Base-by-base conservation (phyloP, 2,888 invertebrate genomes). In the Pyrgus malvae region DNA sequence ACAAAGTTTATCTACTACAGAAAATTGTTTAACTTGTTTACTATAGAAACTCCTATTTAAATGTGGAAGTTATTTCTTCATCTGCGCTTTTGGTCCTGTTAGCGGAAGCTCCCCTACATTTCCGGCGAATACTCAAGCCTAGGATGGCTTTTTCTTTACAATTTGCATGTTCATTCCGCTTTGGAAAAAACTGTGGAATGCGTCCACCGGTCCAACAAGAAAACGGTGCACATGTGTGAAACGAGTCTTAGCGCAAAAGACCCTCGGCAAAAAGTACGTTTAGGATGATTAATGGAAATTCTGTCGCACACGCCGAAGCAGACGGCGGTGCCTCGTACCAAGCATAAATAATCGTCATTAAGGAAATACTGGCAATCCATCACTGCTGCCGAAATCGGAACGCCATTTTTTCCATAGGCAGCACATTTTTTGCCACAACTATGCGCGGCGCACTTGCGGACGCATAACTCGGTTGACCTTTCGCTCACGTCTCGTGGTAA, bases 331-430 rank as follows among this genome's bases (percentile, higher is more conserved):
- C 42, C 44, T 25, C 25, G 27, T 44, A 51, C 19, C 44, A 51
- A 42, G 50, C 50, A 51, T 51, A 51, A 51, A 51, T 51, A 51
- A 51, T 42, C 35, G 42, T 51, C 50, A 51, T 51, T 51, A 51
- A 42, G 50, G 42, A 51, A 51, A 51, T 51, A 35, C 25, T 23
- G 50, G 35, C 35, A 35, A 51, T 51, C 50, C 50, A 51, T 51
- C 50, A 51, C 51, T 19, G 27, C 42, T 29, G 12, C 25, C 51
- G 23, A 35, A 50, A 50, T 50, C 50, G 50, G 50, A 51, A 44
- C 27, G 51, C 44, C 16, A 29, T 51, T 51, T 51, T 44, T 51
- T 51, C 33, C 33, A 23, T 37, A 14, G 19, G 44, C 53, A 29
- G 44, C 38, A 14, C 33, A 31, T 44, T 49, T 7, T 38, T 31